phyloP scores from a whole-genome alignment of 1,140 invertebrate genomes.

The Gonatopus flavifemur region DNA sequence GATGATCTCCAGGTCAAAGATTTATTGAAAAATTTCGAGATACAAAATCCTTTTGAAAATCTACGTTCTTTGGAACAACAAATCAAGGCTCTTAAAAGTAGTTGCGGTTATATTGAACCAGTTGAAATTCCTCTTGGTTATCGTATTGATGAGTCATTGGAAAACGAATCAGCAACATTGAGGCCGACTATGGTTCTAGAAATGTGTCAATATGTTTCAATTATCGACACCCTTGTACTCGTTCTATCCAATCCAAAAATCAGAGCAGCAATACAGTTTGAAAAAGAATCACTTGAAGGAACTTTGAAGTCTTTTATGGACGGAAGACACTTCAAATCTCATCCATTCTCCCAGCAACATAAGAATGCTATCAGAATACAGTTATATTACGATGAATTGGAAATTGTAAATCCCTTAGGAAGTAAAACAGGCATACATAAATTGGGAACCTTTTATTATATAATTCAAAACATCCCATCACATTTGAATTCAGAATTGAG shows the following conservation, averaged over 20 bases:
- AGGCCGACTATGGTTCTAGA: slow-evolving; percentile 11
- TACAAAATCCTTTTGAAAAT: slow-evolving; percentile 13
- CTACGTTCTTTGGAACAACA: slow-evolving; percentile 12
- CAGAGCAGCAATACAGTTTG: slow-evolving; percentile 11
- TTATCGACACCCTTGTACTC: slow-evolving; percentile 18
- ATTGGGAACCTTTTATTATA: slow-evolving; percentile 27
- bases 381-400: slow-evolving; percentile 24
- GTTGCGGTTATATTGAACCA: slow-evolving; percentile 15
- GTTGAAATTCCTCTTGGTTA: slow-evolving; percentile 12
- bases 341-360: too few species aligned
- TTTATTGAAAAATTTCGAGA: slow-evolving; percentile 9
- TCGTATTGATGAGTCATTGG: slow-evolving; percentile 6
- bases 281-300: slow-evolving; percentile 16
- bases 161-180: slow-evolving; percentile 8
- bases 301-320: slow-evolving; percentile 17
- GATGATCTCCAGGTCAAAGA: slow-evolving; percentile 11
- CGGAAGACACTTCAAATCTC: slow-evolving; percentile 14
- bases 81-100: slow-evolving; percentile 13
- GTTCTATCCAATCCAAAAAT: slow-evolving; percentile 18
- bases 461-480: slow-evolving; percentile 19
- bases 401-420: slow-evolving; percentile 24
- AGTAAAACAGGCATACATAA: slow-evolving; percentile 25
- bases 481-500: slow-evolving; percentile 24
- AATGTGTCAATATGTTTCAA: slow-evolving; percentile 22
- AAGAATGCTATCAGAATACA: too few species aligned